Evolutionary conservation across 1,140 invertebrate genomes (phyloP).

Genomic region (Magallana ariakensis): DNA sequence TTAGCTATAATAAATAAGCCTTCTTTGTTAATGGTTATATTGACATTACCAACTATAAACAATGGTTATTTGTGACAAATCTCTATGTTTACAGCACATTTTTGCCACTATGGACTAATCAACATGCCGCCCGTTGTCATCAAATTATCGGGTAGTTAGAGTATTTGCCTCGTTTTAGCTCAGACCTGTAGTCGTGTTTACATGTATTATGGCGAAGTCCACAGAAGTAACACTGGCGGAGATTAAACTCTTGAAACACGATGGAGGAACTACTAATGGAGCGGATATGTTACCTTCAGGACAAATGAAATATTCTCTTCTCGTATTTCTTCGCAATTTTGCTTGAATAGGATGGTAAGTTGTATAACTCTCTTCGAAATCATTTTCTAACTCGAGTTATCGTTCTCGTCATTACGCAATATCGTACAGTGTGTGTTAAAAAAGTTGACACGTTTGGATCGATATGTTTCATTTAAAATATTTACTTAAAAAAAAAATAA

Average conservation of each 20-base stretch:
- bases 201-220: background rate
- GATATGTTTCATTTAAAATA: too few relatives aligned
- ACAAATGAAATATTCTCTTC: slow-evolving; percentile 43
- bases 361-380: background rate
- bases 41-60: background rate
- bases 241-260: background rate
- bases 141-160: too few relatives aligned
- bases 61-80: background rate
- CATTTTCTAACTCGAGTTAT: too few relatives aligned
- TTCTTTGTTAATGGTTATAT: too few relatives aligned
- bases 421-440: too few relatives aligned
- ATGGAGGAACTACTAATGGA: background rate
- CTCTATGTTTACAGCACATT: background rate
- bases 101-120: background rate
- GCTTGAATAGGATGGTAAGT: slow-evolving; percentile 62
- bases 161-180: too few relatives aligned
- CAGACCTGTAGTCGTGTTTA: too few relatives aligned
- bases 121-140: background rate
- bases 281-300: slow-evolving; percentile 42
- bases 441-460: too few relatives aligned
- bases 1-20: too few relatives aligned
- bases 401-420: too few relatives aligned
- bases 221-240: background rate
- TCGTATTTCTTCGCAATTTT: slow-evolving; percentile 59
- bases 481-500: too few relatives aligned